Evolutionary conservation across 2,888 invertebrate species (phyloP).

Genomic region (Ellobium chinense): DNA sequence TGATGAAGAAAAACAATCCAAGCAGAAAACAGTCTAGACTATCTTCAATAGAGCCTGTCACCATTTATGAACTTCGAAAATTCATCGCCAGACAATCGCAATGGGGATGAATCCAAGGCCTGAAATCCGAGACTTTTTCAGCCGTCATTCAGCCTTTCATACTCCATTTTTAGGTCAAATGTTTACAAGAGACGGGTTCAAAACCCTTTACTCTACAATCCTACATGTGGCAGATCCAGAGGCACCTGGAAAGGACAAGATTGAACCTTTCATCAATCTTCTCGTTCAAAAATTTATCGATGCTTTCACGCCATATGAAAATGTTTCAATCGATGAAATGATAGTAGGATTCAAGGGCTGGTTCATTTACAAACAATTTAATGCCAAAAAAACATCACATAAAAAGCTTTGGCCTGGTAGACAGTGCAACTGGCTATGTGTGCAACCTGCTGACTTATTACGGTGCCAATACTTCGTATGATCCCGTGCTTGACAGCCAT

Average conservation of each 20-base stretch:
- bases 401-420: slow-evolving; percentile 26
- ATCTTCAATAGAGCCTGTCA: background rate
- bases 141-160: background rate
- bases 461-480: background rate
- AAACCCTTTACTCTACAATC: background rate
- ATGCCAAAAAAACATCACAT: slow-evolving; percentile 28
- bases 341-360: slow-evolving; percentile 21
- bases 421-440: slow-evolving; percentile 22
- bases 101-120: background rate
- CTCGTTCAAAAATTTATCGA: background rate
- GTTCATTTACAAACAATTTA: background rate
- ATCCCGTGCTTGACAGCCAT: background rate
- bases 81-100: background rate
- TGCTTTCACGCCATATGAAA: slow-evolving; percentile 6
- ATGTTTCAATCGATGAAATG: slow-evolving; percentile 28
- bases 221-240: background rate
- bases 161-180: background rate
- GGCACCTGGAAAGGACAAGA: slow-evolving; percentile 4
- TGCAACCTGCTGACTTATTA: background rate
- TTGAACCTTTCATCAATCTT: slow-evolving; percentile 7
- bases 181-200: background rate
- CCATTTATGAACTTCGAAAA: background rate
- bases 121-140: background rate
- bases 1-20: background rate
- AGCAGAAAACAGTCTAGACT: background rate